These are phyloP conservation scores for Tromatobia lineatoria DNA, from an alignment of 2,888 invertebrate genomes.

Conservation along the genomic window DNA sequence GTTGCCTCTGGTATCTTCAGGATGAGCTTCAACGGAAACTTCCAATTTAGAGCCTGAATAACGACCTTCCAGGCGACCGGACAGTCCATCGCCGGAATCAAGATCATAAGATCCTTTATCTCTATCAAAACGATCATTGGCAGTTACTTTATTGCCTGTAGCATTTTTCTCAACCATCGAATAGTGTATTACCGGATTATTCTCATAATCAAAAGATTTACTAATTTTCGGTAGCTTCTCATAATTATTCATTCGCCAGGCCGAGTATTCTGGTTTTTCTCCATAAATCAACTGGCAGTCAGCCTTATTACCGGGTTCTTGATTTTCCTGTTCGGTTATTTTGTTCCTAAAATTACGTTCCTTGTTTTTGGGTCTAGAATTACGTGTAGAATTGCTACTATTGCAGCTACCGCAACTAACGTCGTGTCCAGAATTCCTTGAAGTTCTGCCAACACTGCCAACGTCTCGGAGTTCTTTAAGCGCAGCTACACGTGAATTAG, in stretches of 20 bases:
- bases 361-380: conserved; percentile 38
- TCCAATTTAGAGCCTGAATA: conserved; percentile 77
- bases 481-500: conserved; percentile 29
- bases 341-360: conserved; percentile 65
- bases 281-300: conserved; percentile 63
- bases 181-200: conserved; percentile 60
- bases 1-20: conserved; percentile 20
- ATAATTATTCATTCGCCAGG: conserved; percentile 71
- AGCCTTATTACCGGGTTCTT: conserved; percentile 13
- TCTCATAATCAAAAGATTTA: conserved; percentile 53
- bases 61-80: conserved; percentile 58
- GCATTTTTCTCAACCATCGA: conserved; percentile 66
- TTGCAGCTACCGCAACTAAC: conserved; percentile 17
- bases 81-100: conserved; percentile 10
- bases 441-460: neutral
- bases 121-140: conserved; percentile 70
- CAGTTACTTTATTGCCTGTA: conserved; percentile 42
- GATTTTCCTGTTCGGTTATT: conserved; percentile 8
- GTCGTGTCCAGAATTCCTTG: conserved; percentile 21
- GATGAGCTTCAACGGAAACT: neutral
- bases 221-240: conserved; percentile 71
- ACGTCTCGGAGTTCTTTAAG: conserved; percentile 54
- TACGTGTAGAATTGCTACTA: neutral
- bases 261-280: conserved; percentile 39
- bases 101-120: conserved; percentile 71